These are phyloP conservation scores for Chrysina gloriosa DNA, from an alignment of 2,888 invertebrate genomes.

Conservation along the genomic window DNA sequence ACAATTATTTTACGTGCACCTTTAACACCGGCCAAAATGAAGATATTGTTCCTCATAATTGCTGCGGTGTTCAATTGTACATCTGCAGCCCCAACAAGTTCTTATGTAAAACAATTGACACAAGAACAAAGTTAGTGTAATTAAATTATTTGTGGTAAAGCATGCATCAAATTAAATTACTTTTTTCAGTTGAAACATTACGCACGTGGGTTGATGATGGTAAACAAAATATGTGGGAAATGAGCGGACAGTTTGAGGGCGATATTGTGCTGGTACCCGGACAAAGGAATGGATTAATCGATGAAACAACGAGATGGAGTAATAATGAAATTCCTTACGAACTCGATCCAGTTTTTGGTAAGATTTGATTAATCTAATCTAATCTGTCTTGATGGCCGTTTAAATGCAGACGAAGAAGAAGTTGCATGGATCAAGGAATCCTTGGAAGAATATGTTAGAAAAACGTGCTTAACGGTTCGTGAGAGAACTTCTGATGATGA, in stretches of 20 bases:
- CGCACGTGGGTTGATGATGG: constrained; percentile 43
- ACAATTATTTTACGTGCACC: too few relatives aligned
- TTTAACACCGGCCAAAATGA: too few relatives aligned
- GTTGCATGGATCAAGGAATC: constrained; percentile 34
- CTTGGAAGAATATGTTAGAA: constrained; percentile 17
- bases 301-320: constrained; percentile 38
- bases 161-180: neutral
- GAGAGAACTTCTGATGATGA: constrained; percentile 10
- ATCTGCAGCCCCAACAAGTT: neutral
- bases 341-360: constrained; percentile 39
- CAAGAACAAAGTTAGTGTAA: constrained; percentile 4
- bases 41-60: neutral
- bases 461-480: constrained; percentile 33
- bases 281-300: constrained; percentile 41
- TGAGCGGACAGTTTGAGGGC: constrained; percentile 48
- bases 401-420: constrained; percentile 22
- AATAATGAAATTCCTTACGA: constrained; percentile 43
- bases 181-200: constrained; percentile 35
- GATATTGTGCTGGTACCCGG: constrained; percentile 43
- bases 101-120: neutral
- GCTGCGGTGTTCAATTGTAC: neutral
- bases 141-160: too few relatives aligned
- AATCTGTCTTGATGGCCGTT: neutral
- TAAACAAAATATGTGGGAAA: constrained; percentile 46
- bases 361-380: neutral